Percentiles rank a stretch among this genome's conserved stretches.
Conservation (phyloP, 2,113 vertebrate genomes). For the Nothocercus nigrocapillus region DNA sequence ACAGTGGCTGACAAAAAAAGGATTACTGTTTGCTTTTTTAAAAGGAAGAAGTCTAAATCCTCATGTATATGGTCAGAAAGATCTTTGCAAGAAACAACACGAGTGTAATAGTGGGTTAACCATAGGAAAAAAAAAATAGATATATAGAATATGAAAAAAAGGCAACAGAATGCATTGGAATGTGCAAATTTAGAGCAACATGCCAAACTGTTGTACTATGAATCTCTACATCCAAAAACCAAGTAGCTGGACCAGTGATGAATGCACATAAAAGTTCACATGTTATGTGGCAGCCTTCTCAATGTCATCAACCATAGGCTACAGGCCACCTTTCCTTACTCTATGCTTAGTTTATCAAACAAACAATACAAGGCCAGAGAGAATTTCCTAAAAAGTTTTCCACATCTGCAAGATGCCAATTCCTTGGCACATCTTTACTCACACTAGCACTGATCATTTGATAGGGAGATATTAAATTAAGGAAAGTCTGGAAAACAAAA, state of each 20-base stretch:
- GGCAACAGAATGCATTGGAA: not conserved
- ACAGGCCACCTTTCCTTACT: not conserved
- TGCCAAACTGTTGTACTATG: not conserved
- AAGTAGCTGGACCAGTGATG: not conserved
- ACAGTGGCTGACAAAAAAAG: not conserved
- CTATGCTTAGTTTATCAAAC: rapidly evolving
- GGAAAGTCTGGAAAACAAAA: rapidly evolving
- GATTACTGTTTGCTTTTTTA: not conserved
- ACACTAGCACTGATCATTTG: not conserved
- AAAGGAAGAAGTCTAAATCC: not conserved
- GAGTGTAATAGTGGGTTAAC: not conserved
- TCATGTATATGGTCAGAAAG: not conserved
- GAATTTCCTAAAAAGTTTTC: not conserved
- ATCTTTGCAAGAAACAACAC: not conserved
- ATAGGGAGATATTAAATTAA: not conserved
- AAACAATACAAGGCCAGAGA: not conserved
- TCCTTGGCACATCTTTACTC: not conserved
- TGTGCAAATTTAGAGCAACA: not conserved
- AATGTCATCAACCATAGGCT: rapidly evolving
- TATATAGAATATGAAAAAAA: not conserved
- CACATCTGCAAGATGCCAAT: not conserved
- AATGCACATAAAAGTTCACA: not conserved
- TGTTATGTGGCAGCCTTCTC: not conserved
- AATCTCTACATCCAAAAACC: not conserved
- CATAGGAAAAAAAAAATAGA: not conserved